Conservation (phyloP, 2,113 vertebrate species). For the Colius striatus region DNA sequence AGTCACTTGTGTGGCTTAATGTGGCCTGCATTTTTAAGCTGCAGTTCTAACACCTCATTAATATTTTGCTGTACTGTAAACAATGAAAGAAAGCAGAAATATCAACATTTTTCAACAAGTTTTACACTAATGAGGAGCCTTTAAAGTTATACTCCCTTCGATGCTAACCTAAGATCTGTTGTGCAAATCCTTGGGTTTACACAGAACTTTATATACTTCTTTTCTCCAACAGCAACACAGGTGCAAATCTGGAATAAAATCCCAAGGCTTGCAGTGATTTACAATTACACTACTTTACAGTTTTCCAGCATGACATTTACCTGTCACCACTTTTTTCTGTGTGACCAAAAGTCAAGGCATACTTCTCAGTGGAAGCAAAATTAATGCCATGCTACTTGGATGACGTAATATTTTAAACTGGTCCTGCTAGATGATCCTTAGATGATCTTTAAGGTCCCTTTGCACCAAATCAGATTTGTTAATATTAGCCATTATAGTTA, state of each 20-base stretch:
- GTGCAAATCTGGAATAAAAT: not conserved
- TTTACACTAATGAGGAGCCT: not conserved
- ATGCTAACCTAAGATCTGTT: not conserved
- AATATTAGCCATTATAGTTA: not conserved
- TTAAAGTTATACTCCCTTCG: not conserved
- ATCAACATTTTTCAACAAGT: not conserved
- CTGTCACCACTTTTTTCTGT: not conserved
- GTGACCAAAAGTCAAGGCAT: not conserved
- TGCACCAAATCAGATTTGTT: not conserved
- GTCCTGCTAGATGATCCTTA: not conserved
- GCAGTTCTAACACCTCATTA: not conserved
- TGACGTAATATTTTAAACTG: not conserved
- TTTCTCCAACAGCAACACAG: not conserved
- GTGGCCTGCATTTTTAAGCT: not conserved
- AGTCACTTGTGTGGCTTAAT: not conserved
- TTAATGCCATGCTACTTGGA: not conserved
- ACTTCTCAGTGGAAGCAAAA: not conserved
- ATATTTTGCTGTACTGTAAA: not conserved
- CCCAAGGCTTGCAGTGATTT: not conserved
- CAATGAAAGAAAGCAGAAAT: not conserved
- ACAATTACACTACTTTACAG: not conserved
- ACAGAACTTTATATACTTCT: not conserved
- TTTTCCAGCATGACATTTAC: not conserved
- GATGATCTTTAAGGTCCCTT: too few species aligned
- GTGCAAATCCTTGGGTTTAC: not conserved